Evolutionary conservation across 2,797 vertebrate genomes (phyloP).

Genomic region (Rachycentron canadum): DNA sequence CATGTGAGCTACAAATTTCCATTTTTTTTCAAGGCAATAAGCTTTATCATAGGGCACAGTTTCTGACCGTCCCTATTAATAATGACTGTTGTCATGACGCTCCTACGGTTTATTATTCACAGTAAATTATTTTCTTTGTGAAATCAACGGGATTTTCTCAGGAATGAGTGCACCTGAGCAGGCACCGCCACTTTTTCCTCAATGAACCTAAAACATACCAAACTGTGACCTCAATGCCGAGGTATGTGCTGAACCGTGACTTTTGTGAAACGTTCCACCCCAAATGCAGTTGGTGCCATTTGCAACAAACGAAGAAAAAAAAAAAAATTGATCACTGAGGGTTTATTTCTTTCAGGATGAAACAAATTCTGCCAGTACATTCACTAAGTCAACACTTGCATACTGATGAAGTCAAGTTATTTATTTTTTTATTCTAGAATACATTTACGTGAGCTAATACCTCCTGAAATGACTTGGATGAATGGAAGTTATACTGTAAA

Average conservation of each 20-base stretch:
- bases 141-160: slow-evolving; percentile 79
- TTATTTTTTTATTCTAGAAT: slow-evolving; percentile 72
- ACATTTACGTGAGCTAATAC: slow-evolving; percentile 62
- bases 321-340: slow-evolving; percentile 44
- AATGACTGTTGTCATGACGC: slow-evolving; percentile 58
- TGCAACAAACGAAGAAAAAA: slow-evolving; percentile 61
- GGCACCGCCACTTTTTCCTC: slow-evolving; percentile 76
- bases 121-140: slow-evolving; percentile 62
- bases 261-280: slow-evolving; percentile 77
- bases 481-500: slow-evolving; percentile 70
- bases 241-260: slow-evolving; percentile 69
- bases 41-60: slow-evolving; percentile 62
- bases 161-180: slow-evolving; percentile 75
- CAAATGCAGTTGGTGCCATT: slow-evolving; percentile 70
- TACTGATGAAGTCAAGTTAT: slow-evolving; percentile 62
- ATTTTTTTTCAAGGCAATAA: slow-evolving; percentile 75
- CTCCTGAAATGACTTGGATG: slow-evolving; percentile 71
- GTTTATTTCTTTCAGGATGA: slow-evolving; percentile 48
- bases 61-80: slow-evolving; percentile 30
- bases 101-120: slow-evolving; percentile 45
- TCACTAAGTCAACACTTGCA: slow-evolving; percentile 61
- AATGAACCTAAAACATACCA: slow-evolving; percentile 72
- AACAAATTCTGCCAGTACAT: slow-evolving; percentile 61
- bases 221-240: slow-evolving; percentile 79
- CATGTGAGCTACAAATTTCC: slow-evolving; percentile 44